Evolutionary conservation across 30 jellyfish, hydroid and myxozoan genomes (phyloP), one percentile per base, ranked within the genome.

Genomic region (Aurelia aurita): DNA sequence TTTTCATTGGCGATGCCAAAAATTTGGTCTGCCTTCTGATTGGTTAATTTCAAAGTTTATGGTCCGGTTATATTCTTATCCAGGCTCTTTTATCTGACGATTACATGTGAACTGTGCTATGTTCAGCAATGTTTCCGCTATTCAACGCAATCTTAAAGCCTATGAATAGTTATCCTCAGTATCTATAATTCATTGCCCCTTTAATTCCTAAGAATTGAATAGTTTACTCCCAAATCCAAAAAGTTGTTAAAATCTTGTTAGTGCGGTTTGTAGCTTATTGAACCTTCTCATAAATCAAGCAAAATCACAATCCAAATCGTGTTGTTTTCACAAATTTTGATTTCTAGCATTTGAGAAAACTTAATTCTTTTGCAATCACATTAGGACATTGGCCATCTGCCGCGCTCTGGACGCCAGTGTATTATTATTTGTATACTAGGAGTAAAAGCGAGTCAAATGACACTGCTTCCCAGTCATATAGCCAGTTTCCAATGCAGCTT

Each of bases 351-450:
- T 55, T 55, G 29, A 55, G 67, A 19, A 6, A 55, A 55, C 29
- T 55, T 55, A 55, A 55, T 55, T 55, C 67, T 22, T 22, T 22
- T 19, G 67, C 67, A 55, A 55, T 55, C 67, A 55, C 25, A 55
- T 55, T 55, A 55, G 67, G 25, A 22, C 67, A 55, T 55, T 22
- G 46, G 34, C 27, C 72, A 51, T 74, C 86, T 47, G 86, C 57
- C 73, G 32, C 73, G 32, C 45, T 11, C 58, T 19, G 58, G 58
- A 51, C 15, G 47, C 69, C 51, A n/a, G 31, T 16, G 28, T 0
- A 29, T 16, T 74, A 23, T 46, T 5, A 14, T 19, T 58, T 4
- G 49, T 11, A 46, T 55, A 51, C 19, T 71, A 63, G 15, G n/a
- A 22, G 44, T 43, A 63, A 43, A 20, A 19, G 7, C 44, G 9